These are phyloP conservation scores for Ancistrus triradiatus DNA, from an alignment of 2,113 vertebrate genomes.

Conservation along the genomic window DNA sequence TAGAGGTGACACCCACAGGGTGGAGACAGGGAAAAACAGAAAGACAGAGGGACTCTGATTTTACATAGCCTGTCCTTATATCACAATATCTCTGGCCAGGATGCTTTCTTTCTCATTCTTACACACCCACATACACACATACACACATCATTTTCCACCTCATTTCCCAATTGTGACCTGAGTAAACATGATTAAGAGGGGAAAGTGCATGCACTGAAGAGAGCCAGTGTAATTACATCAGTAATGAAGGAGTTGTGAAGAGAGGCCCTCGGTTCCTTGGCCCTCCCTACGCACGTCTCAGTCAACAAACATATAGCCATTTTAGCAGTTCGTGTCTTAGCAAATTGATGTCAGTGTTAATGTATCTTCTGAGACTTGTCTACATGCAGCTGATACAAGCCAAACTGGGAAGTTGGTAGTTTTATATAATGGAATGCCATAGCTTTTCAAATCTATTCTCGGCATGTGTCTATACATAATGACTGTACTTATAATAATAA, in stretches of 20 bases:
- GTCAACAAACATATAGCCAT: neutral
- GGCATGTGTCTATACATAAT: no score
- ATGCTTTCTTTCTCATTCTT: constrained; percentile 41
- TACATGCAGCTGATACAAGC: no score
- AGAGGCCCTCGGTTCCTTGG: constrained; percentile 23
- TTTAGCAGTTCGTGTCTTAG: no score
- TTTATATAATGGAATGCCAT: no score
- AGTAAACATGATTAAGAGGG: constrained; percentile 67
- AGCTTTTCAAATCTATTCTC: no score
- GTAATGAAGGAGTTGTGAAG: constrained; percentile 47
- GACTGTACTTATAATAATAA: no score
- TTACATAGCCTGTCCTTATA: constrained; percentile 17
- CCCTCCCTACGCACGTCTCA: constrained; percentile 1
- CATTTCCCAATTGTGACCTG: constrained; percentile 68
- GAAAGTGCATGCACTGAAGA: constrained; percentile 58
- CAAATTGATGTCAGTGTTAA: no score
- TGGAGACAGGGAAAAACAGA: constrained; percentile 33
- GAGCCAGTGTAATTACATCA: constrained; percentile 56
- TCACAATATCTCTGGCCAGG: constrained; percentile 38
- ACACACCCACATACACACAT: constrained; percentile 27
- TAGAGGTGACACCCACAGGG: constrained; percentile 65
- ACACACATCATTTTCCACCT: constrained; percentile 64
- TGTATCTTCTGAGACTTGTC: no score
- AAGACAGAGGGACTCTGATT: constrained; percentile 24
- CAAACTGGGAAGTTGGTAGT: no score